Base-by-base conservation (phyloP, 2,113 vertebrate species). In the Antigone vipio region DNA sequence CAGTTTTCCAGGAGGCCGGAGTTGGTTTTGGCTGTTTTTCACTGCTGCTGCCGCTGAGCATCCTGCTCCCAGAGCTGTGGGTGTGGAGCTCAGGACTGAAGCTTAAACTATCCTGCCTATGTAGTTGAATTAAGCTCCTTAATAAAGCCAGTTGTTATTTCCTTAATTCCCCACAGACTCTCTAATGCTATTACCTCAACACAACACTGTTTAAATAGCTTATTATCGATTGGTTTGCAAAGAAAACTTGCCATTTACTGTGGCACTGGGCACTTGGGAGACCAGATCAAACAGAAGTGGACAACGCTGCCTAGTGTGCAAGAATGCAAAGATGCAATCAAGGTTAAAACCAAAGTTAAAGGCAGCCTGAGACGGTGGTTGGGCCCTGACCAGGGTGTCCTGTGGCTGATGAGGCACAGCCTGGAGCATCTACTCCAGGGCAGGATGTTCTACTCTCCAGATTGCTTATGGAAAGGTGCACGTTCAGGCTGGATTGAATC, bases 121-220 rank as follows among this genome's bases (percentile, higher is more conserved):
- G 77, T 77, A 92, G 95, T 92, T 77, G 66, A 88, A 90, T 96
- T 90, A 95, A 95, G 83, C 74, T 58, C 80, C 74, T 92, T 95
- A 90, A 92, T 92, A 90, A 95, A 96, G 85, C 93, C 85, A 67
- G 80, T 93, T 73, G 84, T 85, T 91, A 68, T 85, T 90, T 92
- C 89, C 82, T 85, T 92, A 78, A 85, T 93, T 88, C 96, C 89
- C 94, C 35, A 20, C 86, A 67, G 91, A 63, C 59, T 23, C 29
- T 8, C 82, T 93, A 90, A 94, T 81, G 81, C 91, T 78, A 67
- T 95, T 90, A 74, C 78, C 74, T 83, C 88, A 20, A 77, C 85
- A 60, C 77, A 90, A 14, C 82, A 12, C 59, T 5, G 27, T 38
- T 78, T 85, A 78, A 92, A 72, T 7, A 64, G 82, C 91, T 95